Evolutionary conservation across 2,797 vertebrate species (phyloP), one percentile per base, ranked within the genome.

Genomic region (Pangasius larnaudii): DNA sequence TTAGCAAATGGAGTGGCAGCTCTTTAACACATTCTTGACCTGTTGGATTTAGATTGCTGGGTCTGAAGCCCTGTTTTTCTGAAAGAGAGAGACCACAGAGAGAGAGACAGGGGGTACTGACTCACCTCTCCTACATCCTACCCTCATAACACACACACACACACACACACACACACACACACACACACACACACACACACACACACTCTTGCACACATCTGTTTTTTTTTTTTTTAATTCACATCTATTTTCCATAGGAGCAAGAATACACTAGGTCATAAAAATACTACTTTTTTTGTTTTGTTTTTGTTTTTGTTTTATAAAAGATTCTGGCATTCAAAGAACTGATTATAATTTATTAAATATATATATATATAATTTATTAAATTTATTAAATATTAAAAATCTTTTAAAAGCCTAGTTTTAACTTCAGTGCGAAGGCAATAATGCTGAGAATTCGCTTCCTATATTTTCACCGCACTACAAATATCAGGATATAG

Each of bases 1-100:
- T 85, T 72, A 77, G 36, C 80, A 84, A 59, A 84, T 61, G 69
- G 36, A 67, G 30, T 14, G 19, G 13, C 33, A 11, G 85, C 30
- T n/a, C 42, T 36, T 36, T 14, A 56, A 53, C 33, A 36, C 67
- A 36, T 78, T 49, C 74, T 24, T 19, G 14, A 79, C 53, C 46
- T 85, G 24, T 58, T 22, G 39, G 59, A 36, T 84, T 18, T 49
- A 39, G 18, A 22, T 59, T 59, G 30, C 77, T 61, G 58, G 72
- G 27, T 49, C 39, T 22, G 19, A 42, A 74, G 24, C 59, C 24
- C 42, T 7, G 42, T 46, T 7, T 8, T n/a, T 65, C 10, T 65
- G 10, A 65, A 7, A 39, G 33, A 71, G 16, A 39, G 6, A 69
- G 30, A 69, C 42, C 6, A 46, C 14, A 42, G 22, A 46, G 30